Evolutionary conservation across 2,888 invertebrate species (phyloP), one percentile per base, ranked within the genome.

Genomic region (Cephus pygmeus): DNA sequence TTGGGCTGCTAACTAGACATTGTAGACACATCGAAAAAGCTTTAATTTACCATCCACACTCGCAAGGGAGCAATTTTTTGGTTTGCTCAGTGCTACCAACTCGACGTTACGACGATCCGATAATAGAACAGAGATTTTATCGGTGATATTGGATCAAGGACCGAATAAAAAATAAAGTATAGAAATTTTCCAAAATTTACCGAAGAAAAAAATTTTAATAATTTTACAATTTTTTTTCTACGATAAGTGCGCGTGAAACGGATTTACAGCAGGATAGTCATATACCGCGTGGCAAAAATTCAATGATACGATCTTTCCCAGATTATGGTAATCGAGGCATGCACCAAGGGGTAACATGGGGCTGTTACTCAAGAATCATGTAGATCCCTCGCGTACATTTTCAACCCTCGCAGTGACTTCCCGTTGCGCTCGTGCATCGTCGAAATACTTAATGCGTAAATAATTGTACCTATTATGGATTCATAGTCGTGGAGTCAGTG

Each of bases 381-480:
- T 56, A 56, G 56, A 56, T 6, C 56, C 56, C 23, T 56, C 4
- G 1, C 9, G 56, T 11, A 73, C 31, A 23, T 73, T 73, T 34
- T 73, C 33, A 30, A 34, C 73, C 73, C 34, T 73, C 73, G 31
- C 33, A 34, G 3, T 73, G 34, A 34, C 34, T 73, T n/a, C 73
- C 33, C 34, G 73, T 11, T 35, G 30, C 69, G 75, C 30, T 34
- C 33, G 31, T 56, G 34, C 30, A 15, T 30, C 40, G n/a, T 68
- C 15, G 36, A 68, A 71, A 34, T 71, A 30, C 71, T 34, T 87
- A 86, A 88, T 87, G 86, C 73, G 79, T 77, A 87, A 89, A 88
- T 88, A 88, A 88, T 87, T 86, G 85, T 81, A 78, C 83, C 79
- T 80, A 84, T 84, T 83, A 85, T 82, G 79, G 80, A 87, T 87